Percentiles rank a stretch among this genome's conserved stretches.
Evolutionary conservation across 2,113 vertebrate species (phyloP).

Genomic region (Odontophorus gujanensis): DNA sequence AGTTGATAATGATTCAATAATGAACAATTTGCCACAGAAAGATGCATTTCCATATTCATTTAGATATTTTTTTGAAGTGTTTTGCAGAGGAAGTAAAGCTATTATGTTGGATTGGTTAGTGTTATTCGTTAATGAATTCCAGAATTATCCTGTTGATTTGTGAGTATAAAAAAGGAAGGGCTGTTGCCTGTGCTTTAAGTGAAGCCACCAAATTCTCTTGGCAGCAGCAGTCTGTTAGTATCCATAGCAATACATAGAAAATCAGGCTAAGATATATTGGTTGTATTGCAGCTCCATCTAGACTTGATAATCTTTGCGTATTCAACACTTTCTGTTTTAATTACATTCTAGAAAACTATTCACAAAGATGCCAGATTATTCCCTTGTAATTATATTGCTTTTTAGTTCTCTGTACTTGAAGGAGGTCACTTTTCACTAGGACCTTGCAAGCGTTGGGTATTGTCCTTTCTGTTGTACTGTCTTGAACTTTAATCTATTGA

Average conservation of each 20-base stretch:
- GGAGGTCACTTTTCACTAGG: constrained; percentile 24
- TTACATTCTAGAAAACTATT: constrained; percentile 57
- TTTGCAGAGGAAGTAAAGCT: constrained; percentile 78
- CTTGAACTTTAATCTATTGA: neutral
- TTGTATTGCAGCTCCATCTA: constrained; percentile 53
- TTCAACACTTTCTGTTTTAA: constrained; percentile 57
- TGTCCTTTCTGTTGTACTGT: neutral
- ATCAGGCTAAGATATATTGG: constrained; percentile 58
- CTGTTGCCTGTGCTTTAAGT: constrained; percentile 67
- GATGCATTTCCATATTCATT: constrained; percentile 81
- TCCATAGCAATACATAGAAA: constrained; percentile 55
- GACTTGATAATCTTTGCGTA: constrained; percentile 63
- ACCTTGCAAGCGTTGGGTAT: neutral
- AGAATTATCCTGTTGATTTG: constrained; percentile 79
- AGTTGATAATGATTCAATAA: constrained; percentile 81
- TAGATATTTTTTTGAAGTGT: constrained; percentile 81
- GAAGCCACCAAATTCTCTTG: constrained; percentile 65
- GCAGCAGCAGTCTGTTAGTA: constrained; percentile 53
- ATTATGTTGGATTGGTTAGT: constrained; percentile 75
- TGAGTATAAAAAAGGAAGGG: constrained; percentile 61
- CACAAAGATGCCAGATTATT: constrained; percentile 1
- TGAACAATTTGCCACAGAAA: constrained; percentile 80
- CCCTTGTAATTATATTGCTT: constrained; percentile 24
- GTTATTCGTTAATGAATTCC: constrained; percentile 79
- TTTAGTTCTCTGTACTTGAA: neutral